Base-by-base conservation (phyloP, 2,797 vertebrate species). In the Coccyzus lansbergi region DNA sequence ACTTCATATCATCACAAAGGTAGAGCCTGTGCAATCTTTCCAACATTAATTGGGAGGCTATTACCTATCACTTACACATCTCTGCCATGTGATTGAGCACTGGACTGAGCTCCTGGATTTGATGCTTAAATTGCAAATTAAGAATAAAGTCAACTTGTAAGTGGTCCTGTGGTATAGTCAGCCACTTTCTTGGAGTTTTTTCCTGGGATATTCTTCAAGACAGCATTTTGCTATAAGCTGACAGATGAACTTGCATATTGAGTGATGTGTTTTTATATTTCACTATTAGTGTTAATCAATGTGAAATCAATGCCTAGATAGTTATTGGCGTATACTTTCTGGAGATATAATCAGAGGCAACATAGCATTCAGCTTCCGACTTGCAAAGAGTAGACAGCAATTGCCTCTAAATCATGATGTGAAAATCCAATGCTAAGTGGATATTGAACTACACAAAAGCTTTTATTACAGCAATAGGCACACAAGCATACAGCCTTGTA, bases 361-460 rank as follows among this genome's bases (percentile, higher is more conserved):
- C 60, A 83, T 15, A 83, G 77, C 36, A 82, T 79, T 82, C 79
- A 79, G 36, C 52, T 92, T 91, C 49, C 51, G 81, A 3, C 55
- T 91, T 83, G 14, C 79, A 87, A 48, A 42, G 31, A 69, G 58
- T 34, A 60, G 53, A 62, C 24, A 78, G 65, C 88, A 95, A 95
- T 86, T 94, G 44, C 83, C 24, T 88, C 38, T 78, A 76, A 92
- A 56, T 93, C 79, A 72, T 67, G 65, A 83, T 92, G 62, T 69
- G 76, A 88, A 94, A 88, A 88, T 90, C 79, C 72, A 63, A 0
- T 86, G 63, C 56, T 93, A 90, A 94, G 63, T 82, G 87, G 75
- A 59, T 94, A 94, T 83, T 69, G 91, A 96, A 88, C 64, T 17
- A 64, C 40, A 31, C 29, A 31, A 76, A 85, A 90, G 13, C 69